These are phyloP conservation scores for Equus quagga DNA, from an alignment of 2,113 vertebrate genomes.

Conservation along the genomic window DNA sequence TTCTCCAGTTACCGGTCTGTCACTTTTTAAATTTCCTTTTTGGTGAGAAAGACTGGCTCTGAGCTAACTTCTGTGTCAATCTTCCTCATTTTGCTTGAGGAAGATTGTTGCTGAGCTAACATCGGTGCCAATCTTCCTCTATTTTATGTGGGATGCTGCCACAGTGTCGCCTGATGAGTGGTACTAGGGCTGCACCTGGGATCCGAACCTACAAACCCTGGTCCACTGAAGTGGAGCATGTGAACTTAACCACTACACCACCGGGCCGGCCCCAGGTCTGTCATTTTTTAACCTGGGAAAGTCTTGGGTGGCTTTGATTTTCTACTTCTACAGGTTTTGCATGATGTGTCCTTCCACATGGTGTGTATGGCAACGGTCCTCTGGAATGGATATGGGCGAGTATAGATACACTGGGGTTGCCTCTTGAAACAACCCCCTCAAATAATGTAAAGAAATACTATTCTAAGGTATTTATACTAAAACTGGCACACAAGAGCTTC, in stretches of 20 bases:
- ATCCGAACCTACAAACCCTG: too few species aligned
- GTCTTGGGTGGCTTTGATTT: not conserved
- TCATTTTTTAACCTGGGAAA: not conserved
- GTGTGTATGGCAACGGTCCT: rapidly evolving
- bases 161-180: too few species aligned
- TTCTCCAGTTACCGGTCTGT: not conserved
- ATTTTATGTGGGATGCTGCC: too few species aligned
- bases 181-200: too few species aligned
- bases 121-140: too few species aligned
- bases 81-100: too few species aligned
- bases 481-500: not conserved
- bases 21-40: not conserved
- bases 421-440: not conserved
- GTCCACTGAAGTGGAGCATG: too few species aligned
- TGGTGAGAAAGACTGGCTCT: too few species aligned
- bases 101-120: too few species aligned
- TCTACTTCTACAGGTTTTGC: not conserved
- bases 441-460: not conserved
- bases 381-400: not conserved
- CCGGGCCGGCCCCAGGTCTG: not conserved
- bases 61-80: too few species aligned
- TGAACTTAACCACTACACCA: too few species aligned
- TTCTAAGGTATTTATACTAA: conserved; percentile 21
- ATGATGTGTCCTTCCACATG: rapidly evolving
- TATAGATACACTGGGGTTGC: rapidly evolving